These are phyloP conservation scores for Hiodon alosoides DNA, from an alignment of 2,113 vertebrate species.

Conservation along the genomic window DNA sequence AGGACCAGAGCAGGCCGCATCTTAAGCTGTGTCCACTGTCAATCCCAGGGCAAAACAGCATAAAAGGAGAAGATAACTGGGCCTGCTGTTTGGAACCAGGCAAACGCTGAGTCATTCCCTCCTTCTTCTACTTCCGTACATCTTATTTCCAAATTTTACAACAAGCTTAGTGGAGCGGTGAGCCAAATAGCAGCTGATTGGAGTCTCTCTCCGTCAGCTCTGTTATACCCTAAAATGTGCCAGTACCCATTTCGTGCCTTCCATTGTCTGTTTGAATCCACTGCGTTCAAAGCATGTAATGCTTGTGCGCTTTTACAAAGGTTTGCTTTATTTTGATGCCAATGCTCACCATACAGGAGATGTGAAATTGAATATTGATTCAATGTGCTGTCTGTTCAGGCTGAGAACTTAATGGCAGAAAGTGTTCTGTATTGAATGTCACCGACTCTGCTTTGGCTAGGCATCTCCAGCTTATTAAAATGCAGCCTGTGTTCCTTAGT, in stretches of 20 bases:
- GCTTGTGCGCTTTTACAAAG: not conserved
- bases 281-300: not conserved
- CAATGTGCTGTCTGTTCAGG: not conserved
- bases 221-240: not conserved
- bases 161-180: not conserved
- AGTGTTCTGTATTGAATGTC: conserved; percentile 2
- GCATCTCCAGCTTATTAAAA: conserved; percentile 5
- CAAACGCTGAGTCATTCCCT: not conserved
- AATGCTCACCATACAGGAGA: not conserved
- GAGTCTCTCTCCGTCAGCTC: not conserved
- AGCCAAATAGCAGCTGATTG: not conserved
- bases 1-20: not conserved
- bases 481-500: conserved; percentile 13
- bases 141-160: conserved; percentile 12
- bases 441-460: not conserved
- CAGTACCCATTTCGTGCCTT: not conserved
- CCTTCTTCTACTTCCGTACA: conserved; percentile 1
- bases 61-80: not conserved
- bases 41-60: conserved; percentile 1
- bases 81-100: not conserved
- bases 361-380: conserved; percentile 21
- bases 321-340: not conserved
- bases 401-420: not conserved
- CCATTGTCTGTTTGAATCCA: not conserved
- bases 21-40: not conserved